Percentiles rank a stretch among this genome's conserved stretches.
phyloP scores from a whole-genome alignment of 2,888 invertebrate species.

The Catocala nupta region DNA sequence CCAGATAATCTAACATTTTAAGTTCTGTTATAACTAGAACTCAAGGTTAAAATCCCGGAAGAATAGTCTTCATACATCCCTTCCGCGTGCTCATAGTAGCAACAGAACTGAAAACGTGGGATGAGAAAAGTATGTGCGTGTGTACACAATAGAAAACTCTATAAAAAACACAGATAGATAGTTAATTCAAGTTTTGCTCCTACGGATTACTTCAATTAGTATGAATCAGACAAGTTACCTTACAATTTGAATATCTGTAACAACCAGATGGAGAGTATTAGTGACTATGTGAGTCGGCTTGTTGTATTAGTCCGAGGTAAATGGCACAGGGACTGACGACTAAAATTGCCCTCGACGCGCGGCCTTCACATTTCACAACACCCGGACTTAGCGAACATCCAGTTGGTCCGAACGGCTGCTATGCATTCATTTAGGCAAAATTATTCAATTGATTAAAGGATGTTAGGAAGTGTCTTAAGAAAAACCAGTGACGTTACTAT shows the following conservation, averaged over 20 bases:
- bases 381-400: constrained; percentile 85
- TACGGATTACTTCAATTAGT: not conserved
- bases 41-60: constrained; percentile 68
- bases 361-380: constrained; percentile 86
- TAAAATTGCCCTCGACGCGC: constrained; percentile 76
- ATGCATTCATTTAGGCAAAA: constrained; percentile 64
- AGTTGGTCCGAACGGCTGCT: constrained; percentile 63
- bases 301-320: constrained; percentile 62
- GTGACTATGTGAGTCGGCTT: constrained; percentile 37
- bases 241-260: constrained; percentile 22
- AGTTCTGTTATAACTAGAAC: constrained; percentile 47
- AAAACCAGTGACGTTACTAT: not conserved
- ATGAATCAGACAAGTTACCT: not conserved
- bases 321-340: constrained; percentile 82
- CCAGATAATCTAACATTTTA: constrained; percentile 43
- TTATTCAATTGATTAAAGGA: constrained; percentile 51
- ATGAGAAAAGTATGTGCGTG: constrained; percentile 28
- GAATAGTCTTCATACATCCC: constrained; percentile 52
- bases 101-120: constrained; percentile 39
- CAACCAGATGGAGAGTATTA: constrained; percentile 40
- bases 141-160: constrained; percentile 15
- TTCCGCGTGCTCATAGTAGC: constrained; percentile 45
- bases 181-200: constrained; percentile 2
- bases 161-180: constrained; percentile 14
- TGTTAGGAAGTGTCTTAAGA: constrained; percentile 20